These are phyloP conservation scores for Gobiocypris rarus DNA, from an alignment of 2,113 vertebrate species.

Conservation along the genomic window DNA sequence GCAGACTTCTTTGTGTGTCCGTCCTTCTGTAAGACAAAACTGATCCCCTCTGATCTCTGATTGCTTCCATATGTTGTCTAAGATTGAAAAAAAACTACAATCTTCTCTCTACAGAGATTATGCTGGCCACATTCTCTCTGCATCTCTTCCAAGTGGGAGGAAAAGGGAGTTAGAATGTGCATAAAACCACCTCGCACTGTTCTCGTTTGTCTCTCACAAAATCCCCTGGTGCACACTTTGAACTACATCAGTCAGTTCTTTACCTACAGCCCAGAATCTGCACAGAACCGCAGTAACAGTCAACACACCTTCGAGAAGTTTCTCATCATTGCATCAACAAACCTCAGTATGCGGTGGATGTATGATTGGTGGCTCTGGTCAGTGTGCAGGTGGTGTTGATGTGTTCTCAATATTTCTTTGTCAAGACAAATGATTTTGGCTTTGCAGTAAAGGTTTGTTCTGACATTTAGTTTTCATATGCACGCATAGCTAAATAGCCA, in stretches of 20 bases:
- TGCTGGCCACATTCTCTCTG: constrained; percentile 6
- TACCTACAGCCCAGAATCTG: not conserved
- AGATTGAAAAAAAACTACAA: not conserved
- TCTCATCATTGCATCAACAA: not conserved
- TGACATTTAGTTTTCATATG: not conserved
- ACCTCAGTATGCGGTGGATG: not conserved
- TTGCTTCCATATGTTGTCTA: constrained; percentile 58
- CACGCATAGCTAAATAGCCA: not conserved
- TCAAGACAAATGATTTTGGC: not conserved
- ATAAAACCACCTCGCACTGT: constrained; percentile 59
- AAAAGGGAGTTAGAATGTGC: constrained; percentile 33
- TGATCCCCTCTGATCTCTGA: constrained; percentile 46
- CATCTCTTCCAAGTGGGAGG: constrained; percentile 42
- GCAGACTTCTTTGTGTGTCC: constrained; percentile 11
- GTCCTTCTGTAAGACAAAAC: constrained; percentile 7
- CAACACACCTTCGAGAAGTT: constrained; percentile 26
- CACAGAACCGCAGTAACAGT: constrained; percentile 9
- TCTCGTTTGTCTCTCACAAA: constrained; percentile 61
- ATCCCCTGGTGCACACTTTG: constrained; percentile 55
- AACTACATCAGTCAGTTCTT: not conserved
- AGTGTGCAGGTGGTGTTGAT: not conserved
- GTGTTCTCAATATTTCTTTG: not conserved
- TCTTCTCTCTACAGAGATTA: not conserved
- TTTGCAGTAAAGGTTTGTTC: constrained; percentile 13
- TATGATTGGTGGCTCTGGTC: not conserved